Conservation (phyloP, 1,140 invertebrate species). For the Drosophila ercepeae region DNA sequence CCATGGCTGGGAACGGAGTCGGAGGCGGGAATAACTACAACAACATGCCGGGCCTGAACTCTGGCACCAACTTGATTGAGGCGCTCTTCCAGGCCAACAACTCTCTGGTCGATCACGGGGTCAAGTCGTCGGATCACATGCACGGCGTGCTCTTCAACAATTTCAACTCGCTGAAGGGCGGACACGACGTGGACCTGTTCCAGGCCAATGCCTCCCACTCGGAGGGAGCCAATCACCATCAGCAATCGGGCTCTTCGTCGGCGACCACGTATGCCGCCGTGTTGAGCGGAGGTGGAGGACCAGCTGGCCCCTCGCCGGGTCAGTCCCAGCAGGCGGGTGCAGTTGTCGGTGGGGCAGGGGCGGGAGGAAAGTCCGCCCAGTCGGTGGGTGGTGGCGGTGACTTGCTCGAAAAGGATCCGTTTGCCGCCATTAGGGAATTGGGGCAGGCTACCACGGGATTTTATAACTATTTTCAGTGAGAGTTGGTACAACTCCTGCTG, state of each 20-base stretch:
- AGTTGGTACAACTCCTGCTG: constrained; percentile 40
- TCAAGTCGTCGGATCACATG: constrained; percentile 63
- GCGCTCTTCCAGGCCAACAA: constrained; percentile 75
- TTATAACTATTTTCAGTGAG: constrained; percentile 83
- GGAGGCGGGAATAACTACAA: constrained; percentile 67
- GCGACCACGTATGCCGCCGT: constrained; percentile 84
- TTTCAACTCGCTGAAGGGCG: constrained; percentile 56
- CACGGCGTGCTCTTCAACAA: constrained; percentile 73
- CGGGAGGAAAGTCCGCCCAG: constrained; percentile 44
- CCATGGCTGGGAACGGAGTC: constrained; percentile 68
- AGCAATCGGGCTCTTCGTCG: constrained; percentile 43
- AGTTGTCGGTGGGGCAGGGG: constrained; percentile 20
- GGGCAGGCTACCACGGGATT: constrained; percentile 83
- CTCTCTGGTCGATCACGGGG: constrained; percentile 48
- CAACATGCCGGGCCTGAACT: constrained; percentile 66
- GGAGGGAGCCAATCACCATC: constrained; percentile 33
- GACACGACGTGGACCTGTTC: constrained; percentile 72
- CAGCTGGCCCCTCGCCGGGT: constrained; percentile 19
- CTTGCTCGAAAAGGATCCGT: constrained; percentile 78
- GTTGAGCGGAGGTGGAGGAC: constrained; percentile 56
- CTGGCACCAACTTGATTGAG: constrained; percentile 69
- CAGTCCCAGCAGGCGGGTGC: constrained; percentile 38
- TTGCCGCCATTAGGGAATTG: constrained; percentile 81
- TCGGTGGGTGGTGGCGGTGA: constrained; percentile 44
- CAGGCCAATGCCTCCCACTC: constrained; percentile 32